A percentile compares a stretch with the other conserved stretches of the same genome.
These are phyloP conservation scores for Argopecten irradians DNA, from an alignment of 1,140 invertebrate species.

Conservation along the genomic window DNA sequence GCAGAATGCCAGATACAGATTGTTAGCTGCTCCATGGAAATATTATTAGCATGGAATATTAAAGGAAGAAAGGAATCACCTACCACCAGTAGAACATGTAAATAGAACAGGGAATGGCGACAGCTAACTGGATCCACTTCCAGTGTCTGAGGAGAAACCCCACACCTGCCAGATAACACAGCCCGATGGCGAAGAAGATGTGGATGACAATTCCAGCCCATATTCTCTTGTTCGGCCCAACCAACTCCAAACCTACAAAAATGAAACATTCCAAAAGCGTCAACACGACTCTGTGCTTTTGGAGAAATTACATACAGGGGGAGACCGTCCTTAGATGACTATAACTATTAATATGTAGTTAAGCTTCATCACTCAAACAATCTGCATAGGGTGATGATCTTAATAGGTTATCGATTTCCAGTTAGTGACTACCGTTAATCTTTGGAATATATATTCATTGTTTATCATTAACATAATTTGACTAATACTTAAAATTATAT, in stretches of 20 bases:
- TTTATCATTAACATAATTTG: no score
- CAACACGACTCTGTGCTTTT: no score
- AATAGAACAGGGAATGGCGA: constrained; percentile 65
- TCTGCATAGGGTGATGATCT: no score
- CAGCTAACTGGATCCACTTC: constrained; percentile 65
- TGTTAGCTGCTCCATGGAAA: background rate
- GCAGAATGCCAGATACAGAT: background rate
- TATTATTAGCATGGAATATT: background rate
- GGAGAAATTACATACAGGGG: no score
- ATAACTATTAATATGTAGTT: no score
- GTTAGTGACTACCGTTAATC: no score
- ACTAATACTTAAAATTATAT: no score
- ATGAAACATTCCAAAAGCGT: no score
- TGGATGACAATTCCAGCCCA: constrained; percentile 73
- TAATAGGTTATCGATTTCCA: no score
- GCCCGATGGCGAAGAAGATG: constrained; percentile 70
- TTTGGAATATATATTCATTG: no score
- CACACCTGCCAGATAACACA: constrained; percentile 64
- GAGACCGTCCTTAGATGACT: no score
- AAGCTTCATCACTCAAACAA: no score
- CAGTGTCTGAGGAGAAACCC: constrained; percentile 71
- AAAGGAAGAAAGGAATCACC: constrained; percentile 13
- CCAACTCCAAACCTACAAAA: constrained; percentile 67
- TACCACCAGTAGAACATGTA: constrained; percentile 73
- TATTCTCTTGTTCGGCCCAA: constrained; percentile 71